These are phyloP conservation scores for Liopterus haemorrhoidalis DNA, from an alignment of 2,888 invertebrate species.

Conservation along the genomic window DNA sequence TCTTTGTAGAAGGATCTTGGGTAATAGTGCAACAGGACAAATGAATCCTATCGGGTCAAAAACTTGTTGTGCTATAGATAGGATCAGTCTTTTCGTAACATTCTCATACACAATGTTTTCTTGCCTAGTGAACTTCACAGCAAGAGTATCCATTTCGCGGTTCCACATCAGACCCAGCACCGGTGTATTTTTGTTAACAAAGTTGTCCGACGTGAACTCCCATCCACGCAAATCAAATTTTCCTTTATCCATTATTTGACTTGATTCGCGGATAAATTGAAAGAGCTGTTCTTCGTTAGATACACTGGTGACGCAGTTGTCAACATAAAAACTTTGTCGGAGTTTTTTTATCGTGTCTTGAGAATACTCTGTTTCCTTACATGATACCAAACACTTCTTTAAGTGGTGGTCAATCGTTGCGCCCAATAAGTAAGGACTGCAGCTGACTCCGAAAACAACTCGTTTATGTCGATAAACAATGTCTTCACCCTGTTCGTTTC, in stretches of 20 bases:
- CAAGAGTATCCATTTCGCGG: neutral
- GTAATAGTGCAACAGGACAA: slow-evolving; percentile 24
- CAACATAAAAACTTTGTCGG: slow-evolving; percentile 25
- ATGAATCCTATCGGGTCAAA: slow-evolving; percentile 32
- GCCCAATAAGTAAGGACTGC: slow-evolving; percentile 28
- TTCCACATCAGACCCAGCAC: slow-evolving; percentile 4
- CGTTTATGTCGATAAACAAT: slow-evolving; percentile 19
- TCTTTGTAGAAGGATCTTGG: slow-evolving; percentile 31
- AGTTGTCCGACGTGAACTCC: slow-evolving; percentile 3
- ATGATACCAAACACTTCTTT: neutral
- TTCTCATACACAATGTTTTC: neutral
- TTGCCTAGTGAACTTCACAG: slow-evolving; percentile 9
- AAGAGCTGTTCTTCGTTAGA: neutral
- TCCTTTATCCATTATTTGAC: neutral
- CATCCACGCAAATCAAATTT: neutral
- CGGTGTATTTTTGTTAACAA: slow-evolving; percentile 1
- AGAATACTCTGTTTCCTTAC: neutral
- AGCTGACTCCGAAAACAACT: slow-evolving; percentile 27
- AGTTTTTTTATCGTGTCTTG: slow-evolving; percentile 15
- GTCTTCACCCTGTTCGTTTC: slow-evolving; percentile 10
- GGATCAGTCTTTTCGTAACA: slow-evolving; percentile 1
- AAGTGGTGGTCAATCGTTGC: slow-evolving; percentile 21
- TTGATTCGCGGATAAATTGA: neutral
- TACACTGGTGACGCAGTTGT: slow-evolving; percentile 26
- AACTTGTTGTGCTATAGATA: slow-evolving; percentile 25